Conservation (phyloP, 2,888 invertebrate species). For the Drosophila longiperda region DNA sequence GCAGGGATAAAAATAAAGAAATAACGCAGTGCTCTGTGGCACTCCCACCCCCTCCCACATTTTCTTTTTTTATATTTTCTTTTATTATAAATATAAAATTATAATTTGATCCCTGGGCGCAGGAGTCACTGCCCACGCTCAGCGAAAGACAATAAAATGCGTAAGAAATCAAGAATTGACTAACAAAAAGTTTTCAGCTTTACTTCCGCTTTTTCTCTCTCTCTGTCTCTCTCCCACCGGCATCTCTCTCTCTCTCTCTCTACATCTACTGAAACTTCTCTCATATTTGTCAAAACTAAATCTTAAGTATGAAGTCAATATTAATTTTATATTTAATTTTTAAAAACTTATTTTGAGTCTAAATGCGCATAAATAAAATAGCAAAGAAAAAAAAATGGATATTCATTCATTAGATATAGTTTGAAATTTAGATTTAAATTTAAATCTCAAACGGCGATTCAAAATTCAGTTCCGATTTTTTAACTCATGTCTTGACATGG, state of each 20-base stretch:
- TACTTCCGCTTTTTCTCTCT: neutral
- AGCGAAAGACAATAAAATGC: constrained; percentile 28
- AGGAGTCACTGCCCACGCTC: neutral
- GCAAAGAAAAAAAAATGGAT: too few species aligned
- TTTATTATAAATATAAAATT: constrained; percentile 71
- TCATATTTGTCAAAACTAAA: neutral
- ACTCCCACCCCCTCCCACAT: constrained; percentile 19
- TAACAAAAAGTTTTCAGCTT: constrained; percentile 8
- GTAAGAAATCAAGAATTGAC: constrained; percentile 3
- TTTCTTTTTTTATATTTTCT: constrained; percentile 29
- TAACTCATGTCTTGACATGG: too few species aligned
- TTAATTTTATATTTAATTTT: neutral
- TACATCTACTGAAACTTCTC: neutral
- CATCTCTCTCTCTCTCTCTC: neutral
- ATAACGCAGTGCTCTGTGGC: neutral
- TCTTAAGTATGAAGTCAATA: neutral
- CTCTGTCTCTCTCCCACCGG: neutral
- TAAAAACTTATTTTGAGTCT: neutral
- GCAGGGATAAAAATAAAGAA: constrained; percentile 31
- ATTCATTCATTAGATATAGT: too few species aligned
- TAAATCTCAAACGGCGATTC: too few species aligned
- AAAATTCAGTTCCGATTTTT: too few species aligned
- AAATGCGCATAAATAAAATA: too few species aligned
- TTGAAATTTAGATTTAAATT: too few species aligned
- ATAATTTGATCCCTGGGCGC: constrained; percentile 62